phyloP scores from a whole-genome alignment of 2,888 invertebrate genomes.

The Torymus auratus region DNA sequence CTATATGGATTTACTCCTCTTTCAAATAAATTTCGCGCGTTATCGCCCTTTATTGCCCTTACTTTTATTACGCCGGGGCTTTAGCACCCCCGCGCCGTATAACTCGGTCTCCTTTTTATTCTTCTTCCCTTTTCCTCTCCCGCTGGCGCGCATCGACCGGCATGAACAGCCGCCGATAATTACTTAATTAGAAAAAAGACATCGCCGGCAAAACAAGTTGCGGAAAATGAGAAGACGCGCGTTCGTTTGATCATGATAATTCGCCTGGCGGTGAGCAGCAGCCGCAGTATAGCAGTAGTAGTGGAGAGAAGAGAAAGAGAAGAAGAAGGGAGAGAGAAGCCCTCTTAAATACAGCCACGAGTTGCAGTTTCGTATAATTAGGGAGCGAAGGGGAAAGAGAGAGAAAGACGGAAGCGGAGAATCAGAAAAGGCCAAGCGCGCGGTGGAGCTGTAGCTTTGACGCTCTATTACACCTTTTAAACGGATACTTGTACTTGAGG shows the following conservation, averaged over 20 bases:
- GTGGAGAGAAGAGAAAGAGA: background rate
- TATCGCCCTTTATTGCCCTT: conserved; percentile 53
- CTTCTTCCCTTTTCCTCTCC: conserved; percentile 12
- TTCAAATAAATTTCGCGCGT: conserved; percentile 52
- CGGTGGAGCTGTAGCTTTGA: conserved; percentile 16
- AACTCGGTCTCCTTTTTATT: conserved; percentile 6
- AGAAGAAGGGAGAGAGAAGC: too few species aligned
- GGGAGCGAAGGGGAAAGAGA: background rate
- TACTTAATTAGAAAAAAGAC: conserved; percentile 49
- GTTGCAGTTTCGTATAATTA: conserved; percentile 25
- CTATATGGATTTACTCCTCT: conserved; percentile 48
- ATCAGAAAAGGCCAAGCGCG: conserved; percentile 24
- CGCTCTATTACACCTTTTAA: conserved; percentile 43
- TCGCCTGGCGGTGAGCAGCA: background rate
- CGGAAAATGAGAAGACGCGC: conserved; percentile 15
- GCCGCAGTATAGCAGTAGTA: background rate
- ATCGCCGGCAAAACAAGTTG: conserved; percentile 15
- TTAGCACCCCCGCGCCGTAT: conserved; percentile 5
- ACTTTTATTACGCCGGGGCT: conserved; percentile 42
- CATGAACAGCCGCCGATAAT: conserved; percentile 33
- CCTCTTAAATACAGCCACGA: conserved; percentile 4
- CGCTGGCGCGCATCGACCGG: background rate
- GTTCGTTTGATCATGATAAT: conserved; percentile 34
- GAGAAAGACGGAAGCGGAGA: conserved; percentile 6
- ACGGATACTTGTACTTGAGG: conserved; percentile 28